Base-by-base conservation (phyloP, 2,113 vertebrate genomes). In the Lutjanus erythropterus region DNA sequence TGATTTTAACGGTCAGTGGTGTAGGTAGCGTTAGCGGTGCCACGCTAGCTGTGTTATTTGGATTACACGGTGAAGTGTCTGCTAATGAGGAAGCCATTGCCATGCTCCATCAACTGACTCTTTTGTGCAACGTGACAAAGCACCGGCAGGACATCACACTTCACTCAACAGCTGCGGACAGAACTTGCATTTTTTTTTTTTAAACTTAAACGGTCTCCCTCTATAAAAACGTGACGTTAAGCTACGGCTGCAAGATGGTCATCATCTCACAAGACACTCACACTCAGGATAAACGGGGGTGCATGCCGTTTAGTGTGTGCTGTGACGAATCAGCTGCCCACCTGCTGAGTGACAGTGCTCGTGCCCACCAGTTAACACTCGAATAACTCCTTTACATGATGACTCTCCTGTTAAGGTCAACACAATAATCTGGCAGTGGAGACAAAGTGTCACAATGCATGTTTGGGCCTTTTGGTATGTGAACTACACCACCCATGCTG, bases 81-180 rank as follows among this genome's bases (percentile, higher is more conserved):
- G 78, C 61, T 86, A 79, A 89, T 80, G 88, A 91, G 85, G 90
- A 92, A 92, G 90, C 91, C 88, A 86, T 85, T 64, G 85, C 75
- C 84, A 68, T 66, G 90, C 78, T 84, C 75, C 58, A 74, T 83
- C 82, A 88, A 82, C 71, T 46, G 60, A 81, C 60, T 90, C 73
- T 80, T 81, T 81, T 88, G 84, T 89, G 74, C 84, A 84, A 74
- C 85, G 76, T 89, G 80, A 91, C 86, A 89, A 85, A 73, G 85
- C 84, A 62, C 87, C 72, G 83, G 39, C 46, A 78, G 78, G 69
- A 86, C 58, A 18, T 6, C 52, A 21, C 29, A 15, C 16, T 35
- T 21, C n/a, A 0, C 9, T 18, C 23, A 9, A 27, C 56, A 55
- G 10, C 44, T 59, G 18, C 29, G 4, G 0, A 11, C 6, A 1